A percentile compares a stretch with the other conserved stretches of the same genome.
These are phyloP conservation scores for Hemithea aestivaria DNA, from an alignment of 2,888 invertebrate species.

Conservation along the genomic window DNA sequence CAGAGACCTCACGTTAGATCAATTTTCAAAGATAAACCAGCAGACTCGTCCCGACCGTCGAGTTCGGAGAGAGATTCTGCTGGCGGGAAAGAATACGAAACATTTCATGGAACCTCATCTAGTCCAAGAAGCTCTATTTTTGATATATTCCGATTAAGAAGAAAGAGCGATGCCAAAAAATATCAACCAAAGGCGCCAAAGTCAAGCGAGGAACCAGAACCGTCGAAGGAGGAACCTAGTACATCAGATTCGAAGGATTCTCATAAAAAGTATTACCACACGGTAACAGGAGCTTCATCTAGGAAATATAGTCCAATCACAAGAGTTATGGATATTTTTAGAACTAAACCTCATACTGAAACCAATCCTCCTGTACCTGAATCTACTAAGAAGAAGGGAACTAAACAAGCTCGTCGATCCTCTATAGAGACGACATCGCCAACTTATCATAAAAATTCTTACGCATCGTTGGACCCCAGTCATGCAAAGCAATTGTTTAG, in stretches of 20 bases:
- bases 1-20: constrained; percentile 68
- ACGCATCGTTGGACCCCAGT: constrained; percentile 66
- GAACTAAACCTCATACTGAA: constrained; percentile 61
- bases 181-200: constrained; percentile 50
- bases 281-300: constrained; percentile 72
- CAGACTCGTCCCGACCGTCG: constrained; percentile 57
- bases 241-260: constrained; percentile 59
- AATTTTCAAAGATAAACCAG: constrained; percentile 64
- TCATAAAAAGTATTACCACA: constrained; percentile 72
- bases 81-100: constrained; percentile 67
- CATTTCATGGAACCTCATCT: constrained; percentile 72
- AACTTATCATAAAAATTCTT: constrained; percentile 73
- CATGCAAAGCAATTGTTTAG: constrained; percentile 72
- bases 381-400: constrained; percentile 58
- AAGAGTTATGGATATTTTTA: constrained; percentile 73
- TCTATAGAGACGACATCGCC: constrained; percentile 73
- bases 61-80: constrained; percentile 63
- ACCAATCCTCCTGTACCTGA: constrained; percentile 48
- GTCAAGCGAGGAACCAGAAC: constrained; percentile 57
- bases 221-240: constrained; percentile 50
- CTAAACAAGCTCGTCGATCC: constrained; percentile 60
- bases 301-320: constrained; percentile 73
- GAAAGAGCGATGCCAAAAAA: constrained; percentile 72
- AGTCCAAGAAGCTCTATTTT: constrained; percentile 74
- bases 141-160: constrained; percentile 71